Evolutionary conservation across 2,888 invertebrate species (phyloP).

Genomic region (Volucella inflata): DNA sequence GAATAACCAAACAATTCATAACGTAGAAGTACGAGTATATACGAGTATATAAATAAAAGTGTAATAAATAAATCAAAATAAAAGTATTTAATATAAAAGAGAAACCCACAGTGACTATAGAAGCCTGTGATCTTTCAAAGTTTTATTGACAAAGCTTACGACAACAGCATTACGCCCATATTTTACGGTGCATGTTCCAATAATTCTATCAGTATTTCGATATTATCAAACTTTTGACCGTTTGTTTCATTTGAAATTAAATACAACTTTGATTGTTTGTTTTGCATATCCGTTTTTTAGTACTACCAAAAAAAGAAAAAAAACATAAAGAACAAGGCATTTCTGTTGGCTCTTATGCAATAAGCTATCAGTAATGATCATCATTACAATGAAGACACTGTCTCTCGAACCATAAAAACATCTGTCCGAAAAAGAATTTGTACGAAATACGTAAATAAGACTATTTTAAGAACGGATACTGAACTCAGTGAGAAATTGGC

Average conservation of each 20-base stretch:
- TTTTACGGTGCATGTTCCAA: background rate
- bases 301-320: background rate
- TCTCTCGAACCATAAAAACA: conserved; percentile 37
- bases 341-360: conserved; percentile 34
- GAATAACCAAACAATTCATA: too few species aligned
- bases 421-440: conserved; percentile 55
- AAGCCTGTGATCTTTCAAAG: background rate
- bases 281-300: background rate
- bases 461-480: conserved; percentile 39
- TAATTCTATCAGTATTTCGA: background rate
- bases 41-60: too few species aligned
- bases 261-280: background rate
- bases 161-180: conserved; percentile 6
- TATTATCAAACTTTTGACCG: conserved; percentile 34
- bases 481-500: conserved; percentile 4
- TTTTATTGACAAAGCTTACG: conserved; percentile 33
- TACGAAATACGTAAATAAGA: conserved; percentile 23
- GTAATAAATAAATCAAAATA: too few species aligned
- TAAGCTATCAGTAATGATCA: conserved; percentile 20
- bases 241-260: conserved; percentile 28
- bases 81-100: too few species aligned
- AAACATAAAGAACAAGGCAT: conserved; percentile 3
- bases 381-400: conserved; percentile 35
- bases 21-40: too few species aligned
- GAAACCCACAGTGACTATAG: too few species aligned